A percentile compares a stretch with the other conserved stretches of the same genome.
Conservation (phyloP, 2,797 vertebrate genomes). For the Pseudochaenichthys georgianus region DNA sequence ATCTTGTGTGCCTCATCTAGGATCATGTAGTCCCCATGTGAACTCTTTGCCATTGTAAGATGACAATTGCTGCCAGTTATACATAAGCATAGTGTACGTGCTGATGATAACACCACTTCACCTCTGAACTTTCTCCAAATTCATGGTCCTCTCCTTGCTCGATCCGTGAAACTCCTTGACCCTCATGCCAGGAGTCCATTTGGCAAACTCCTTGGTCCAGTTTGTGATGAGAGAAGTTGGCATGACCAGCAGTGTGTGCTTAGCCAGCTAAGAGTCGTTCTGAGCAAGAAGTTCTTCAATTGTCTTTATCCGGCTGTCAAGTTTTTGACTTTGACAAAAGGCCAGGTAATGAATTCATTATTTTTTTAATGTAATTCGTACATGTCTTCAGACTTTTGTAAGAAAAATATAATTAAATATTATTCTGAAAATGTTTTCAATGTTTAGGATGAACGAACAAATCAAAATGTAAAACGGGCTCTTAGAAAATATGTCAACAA, state of each 20-base stretch:
- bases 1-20: conserved; percentile 97
- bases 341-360: too few species aligned
- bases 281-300: conserved; percentile 82
- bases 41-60: conserved; percentile 84
- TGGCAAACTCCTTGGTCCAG: conserved; percentile 91
- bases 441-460: too few species aligned
- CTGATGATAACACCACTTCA: conserved; percentile 89
- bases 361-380: too few species aligned
- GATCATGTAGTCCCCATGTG: conserved; percentile 92
- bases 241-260: conserved; percentile 89
- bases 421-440: too few species aligned
- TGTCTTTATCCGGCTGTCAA: conserved; percentile 85
- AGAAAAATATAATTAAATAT: too few species aligned
- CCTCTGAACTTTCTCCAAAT: conserved; percentile 89
- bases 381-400: too few species aligned
- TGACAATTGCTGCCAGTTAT: conserved; percentile 92
- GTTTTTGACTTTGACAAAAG: conserved; percentile 80
- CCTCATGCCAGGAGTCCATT: conserved; percentile 93
- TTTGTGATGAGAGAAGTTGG: conserved; percentile 92
- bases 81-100: conserved; percentile 93
- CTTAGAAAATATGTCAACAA: too few species aligned
- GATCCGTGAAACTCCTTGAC: conserved; percentile 92
- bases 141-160: conserved; percentile 89
- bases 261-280: conserved; percentile 76
- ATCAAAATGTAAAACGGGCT: too few species aligned